Evolutionary conservation across 2,888 invertebrate genomes (phyloP).

Genomic region (Colostygia pectinataria): DNA sequence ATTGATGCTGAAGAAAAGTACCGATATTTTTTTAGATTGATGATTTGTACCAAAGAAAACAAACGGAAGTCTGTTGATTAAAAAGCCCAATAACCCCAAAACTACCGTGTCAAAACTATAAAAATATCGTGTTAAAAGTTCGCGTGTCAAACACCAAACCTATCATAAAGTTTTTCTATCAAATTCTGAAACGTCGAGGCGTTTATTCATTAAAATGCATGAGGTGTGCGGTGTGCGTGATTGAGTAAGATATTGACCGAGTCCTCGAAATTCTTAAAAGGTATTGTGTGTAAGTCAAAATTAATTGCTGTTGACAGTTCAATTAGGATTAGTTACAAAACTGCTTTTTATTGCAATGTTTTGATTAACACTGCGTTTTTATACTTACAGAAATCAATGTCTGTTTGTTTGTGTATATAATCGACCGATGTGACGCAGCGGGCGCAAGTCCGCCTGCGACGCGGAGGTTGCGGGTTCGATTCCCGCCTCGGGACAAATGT

Average conservation of each 20-base stretch:
- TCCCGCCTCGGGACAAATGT: no score
- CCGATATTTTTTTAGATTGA: background rate
- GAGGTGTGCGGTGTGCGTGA: slow-evolving; percentile 22
- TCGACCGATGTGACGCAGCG: no score
- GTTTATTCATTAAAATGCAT: slow-evolving; percentile 31
- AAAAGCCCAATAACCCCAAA: slow-evolving; percentile 15
- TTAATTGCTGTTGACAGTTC: slow-evolving; percentile 52
- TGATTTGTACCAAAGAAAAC: background rate
- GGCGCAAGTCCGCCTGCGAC: no score
- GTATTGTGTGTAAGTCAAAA: slow-evolving; percentile 35
- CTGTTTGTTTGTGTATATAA: background rate
- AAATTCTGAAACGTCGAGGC: slow-evolving; percentile 25
- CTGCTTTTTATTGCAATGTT: slow-evolving; percentile 7
- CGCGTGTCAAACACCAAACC: slow-evolving; percentile 22
- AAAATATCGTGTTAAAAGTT: slow-evolving; percentile 21
- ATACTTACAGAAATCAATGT: background rate
- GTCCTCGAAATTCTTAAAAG: slow-evolving; percentile 38
- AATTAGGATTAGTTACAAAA: slow-evolving; percentile 36
- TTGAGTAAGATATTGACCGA: slow-evolving; percentile 26
- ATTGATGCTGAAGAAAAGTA: slow-evolving; percentile 7
- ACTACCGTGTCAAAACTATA: slow-evolving; percentile 14
- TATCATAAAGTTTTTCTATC: slow-evolving; percentile 26
- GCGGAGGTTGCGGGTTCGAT: no score
- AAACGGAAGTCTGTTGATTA: background rate
- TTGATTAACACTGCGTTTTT: slow-evolving; percentile 9